Conservation (phyloP, 2,888 invertebrate genomes). For the Protodeltote pygarga region DNA sequence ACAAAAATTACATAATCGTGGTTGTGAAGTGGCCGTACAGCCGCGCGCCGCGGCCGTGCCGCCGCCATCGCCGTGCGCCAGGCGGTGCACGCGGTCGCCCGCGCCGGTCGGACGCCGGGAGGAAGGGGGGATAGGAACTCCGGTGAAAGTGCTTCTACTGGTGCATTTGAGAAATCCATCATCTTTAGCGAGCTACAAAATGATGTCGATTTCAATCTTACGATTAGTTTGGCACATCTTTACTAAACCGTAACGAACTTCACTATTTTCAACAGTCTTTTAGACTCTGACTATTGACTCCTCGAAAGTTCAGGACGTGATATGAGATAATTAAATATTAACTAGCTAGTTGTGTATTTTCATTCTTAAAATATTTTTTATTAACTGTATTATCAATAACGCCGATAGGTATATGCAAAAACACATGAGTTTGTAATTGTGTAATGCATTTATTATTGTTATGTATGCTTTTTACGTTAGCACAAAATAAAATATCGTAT, state of each 20-base stretch:
- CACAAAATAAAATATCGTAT: constrained; percentile 1
- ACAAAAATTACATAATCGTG: constrained; percentile 57
- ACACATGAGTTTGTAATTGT: constrained; percentile 1
- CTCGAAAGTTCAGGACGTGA: not conserved
- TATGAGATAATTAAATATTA: not conserved
- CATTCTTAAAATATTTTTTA: too few relatives aligned
- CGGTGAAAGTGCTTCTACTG: constrained; percentile 75
- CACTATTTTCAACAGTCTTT: constrained; percentile 26
- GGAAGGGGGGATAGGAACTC: constrained; percentile 39
- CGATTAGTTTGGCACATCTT: constrained; percentile 51
- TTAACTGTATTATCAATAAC: too few relatives aligned
- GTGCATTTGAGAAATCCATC: constrained; percentile 71
- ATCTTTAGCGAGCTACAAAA: constrained; percentile 62
- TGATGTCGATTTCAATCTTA: constrained; percentile 61
- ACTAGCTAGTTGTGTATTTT: too few relatives aligned
- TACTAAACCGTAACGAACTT: constrained; percentile 44
- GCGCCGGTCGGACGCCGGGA: constrained; percentile 13
- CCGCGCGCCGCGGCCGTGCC: too few relatives aligned
- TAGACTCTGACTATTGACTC: constrained; percentile 22
- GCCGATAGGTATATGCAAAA: too few relatives aligned
- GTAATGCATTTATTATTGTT: not conserved
- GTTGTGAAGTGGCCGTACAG: constrained; percentile 45
- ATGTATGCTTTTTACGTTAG: not conserved
- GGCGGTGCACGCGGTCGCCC: not conserved
- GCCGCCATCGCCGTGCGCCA: constrained; percentile 32